phyloP scores from a whole-genome alignment of 2,113 vertebrate species.

The human (Homo sapiens) region DNA sequence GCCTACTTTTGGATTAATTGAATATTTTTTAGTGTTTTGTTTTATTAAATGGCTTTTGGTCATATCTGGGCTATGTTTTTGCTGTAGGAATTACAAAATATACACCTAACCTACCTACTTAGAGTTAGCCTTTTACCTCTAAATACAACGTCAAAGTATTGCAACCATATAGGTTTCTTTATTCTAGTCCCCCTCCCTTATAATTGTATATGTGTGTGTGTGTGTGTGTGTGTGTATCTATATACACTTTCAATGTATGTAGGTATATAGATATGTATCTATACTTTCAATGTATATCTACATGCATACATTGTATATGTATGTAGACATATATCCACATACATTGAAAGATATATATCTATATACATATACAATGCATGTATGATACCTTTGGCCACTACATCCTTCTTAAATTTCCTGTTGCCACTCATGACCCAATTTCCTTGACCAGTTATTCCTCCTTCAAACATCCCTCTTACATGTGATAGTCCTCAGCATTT shows the following conservation, averaged over 20 bases:
- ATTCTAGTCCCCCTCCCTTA: not conserved
- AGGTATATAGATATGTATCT: too few species aligned
- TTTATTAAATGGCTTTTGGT: not conserved
- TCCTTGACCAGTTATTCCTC: not conserved
- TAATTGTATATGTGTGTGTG: too few species aligned
- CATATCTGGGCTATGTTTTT: not conserved
- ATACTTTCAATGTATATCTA: too few species aligned
- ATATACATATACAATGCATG: too few species aligned
- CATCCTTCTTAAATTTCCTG: not conserved
- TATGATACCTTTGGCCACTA: not conserved
- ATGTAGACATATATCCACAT: too few species aligned
- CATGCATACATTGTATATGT: too few species aligned
- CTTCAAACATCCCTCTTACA: not conserved
- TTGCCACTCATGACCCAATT: not conserved
- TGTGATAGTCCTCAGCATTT: not conserved
- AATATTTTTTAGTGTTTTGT: not conserved
- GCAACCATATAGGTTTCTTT: not conserved
- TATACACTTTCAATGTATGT: not conserved
- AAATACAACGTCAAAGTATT: not conserved
- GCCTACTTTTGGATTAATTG: not conserved
- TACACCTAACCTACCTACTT: not conserved
- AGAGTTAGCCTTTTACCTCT: not conserved
- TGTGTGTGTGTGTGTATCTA: accelerated
- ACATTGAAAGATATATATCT: too few species aligned
- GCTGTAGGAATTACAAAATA: not conserved